Conservation (phyloP, 2,888 invertebrate genomes). For the Cremastinae sp. region DNA sequence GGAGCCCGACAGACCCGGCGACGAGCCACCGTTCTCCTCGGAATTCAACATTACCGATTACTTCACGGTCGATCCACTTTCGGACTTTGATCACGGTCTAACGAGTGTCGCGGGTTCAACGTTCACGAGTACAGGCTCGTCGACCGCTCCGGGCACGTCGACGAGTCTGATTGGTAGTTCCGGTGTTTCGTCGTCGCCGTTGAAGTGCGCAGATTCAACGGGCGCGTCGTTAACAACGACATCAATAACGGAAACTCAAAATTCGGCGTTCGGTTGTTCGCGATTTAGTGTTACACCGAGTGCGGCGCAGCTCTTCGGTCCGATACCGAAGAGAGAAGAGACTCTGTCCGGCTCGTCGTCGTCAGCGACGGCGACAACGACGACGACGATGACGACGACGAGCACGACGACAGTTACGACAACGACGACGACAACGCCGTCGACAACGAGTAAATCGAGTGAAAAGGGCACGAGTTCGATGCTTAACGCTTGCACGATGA, state of each 20-base stretch:
- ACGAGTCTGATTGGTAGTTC: conserved; percentile 28
- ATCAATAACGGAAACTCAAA: conserved; percentile 26
- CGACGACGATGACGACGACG: conserved; percentile 44
- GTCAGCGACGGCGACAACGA: conserved; percentile 43
- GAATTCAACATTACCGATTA: conserved; percentile 79
- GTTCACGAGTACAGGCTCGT: conserved; percentile 10
- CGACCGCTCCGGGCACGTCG: conserved; percentile 21
- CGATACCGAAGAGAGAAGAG: conserved; percentile 60
- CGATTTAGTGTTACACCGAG: conserved; percentile 74
- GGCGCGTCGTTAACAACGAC: conserved; percentile 22
- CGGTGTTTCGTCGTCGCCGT: conserved; percentile 16
- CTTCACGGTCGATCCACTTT: conserved; percentile 70
- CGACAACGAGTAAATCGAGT: conserved; percentile 58
- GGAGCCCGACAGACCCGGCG: conserved; percentile 73
- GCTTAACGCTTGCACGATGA: conserved; percentile 66
- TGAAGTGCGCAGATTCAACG: conserved; percentile 27
- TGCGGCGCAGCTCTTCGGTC: conserved; percentile 67
- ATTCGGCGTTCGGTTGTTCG: conserved; percentile 72
- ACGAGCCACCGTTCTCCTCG: conserved; percentile 77
- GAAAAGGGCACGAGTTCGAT: conserved; percentile 70
- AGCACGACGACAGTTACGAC: conserved; percentile 21
- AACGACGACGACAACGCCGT: conserved; percentile 38
- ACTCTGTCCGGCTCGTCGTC: conserved; percentile 35
- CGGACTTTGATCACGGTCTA: conserved; percentile 64
- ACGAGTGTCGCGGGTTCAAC: conserved; percentile 32